Base-by-base conservation (phyloP, 2,797 vertebrate genomes). In the Ctenochaetus hawaiiensis region DNA sequence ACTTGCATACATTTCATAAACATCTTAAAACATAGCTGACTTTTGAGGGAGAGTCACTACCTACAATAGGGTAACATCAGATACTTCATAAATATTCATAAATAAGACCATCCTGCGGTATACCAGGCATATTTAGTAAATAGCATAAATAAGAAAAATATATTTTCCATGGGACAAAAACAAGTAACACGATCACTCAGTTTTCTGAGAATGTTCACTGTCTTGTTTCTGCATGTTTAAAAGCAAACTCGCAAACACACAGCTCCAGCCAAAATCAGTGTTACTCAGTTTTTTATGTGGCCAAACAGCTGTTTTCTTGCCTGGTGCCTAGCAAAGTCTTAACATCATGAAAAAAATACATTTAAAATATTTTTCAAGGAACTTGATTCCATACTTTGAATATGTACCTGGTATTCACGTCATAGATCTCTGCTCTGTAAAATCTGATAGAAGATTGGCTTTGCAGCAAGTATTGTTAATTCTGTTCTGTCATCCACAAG, bases 341-440 rank as follows among this genome's bases (percentile, higher is more conserved):
- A 11, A 47, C 47, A 59, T 63, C 47, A 59, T 62, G 44, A 34
- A n/a, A 41, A 67, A 47, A 2, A 67, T 22, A 61, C 67, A 77
- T 84, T 67, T 60, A 67, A 67, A 37, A 39, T 60, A 12, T 51
- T 53, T 8, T 44, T 71, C 37, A 56, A 63, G 20, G 47, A 61
- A 69, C 11, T 41, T 2, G 66, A 49, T 39, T 14, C 30, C 16
- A 18, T 12, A 39, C 17, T 53, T 52, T 8, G 11, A 53, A 23
- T 4, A 18, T 2, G 2, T 34, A 58, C 43, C 18, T 59, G 45
- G 11, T 49, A 17, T 57, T 57, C 16, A 16, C 4, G 5, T 37
- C 43, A n/a, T 47, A 30, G 1, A 45, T 48, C n/a, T 57, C 8
- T 48, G 11, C 18, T 48, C 23, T 8, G 47, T 60, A 23, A 67